These are phyloP conservation scores for Zaprionus taronus DNA, from an alignment of 1,140 invertebrate genomes.

Conservation along the genomic window DNA sequence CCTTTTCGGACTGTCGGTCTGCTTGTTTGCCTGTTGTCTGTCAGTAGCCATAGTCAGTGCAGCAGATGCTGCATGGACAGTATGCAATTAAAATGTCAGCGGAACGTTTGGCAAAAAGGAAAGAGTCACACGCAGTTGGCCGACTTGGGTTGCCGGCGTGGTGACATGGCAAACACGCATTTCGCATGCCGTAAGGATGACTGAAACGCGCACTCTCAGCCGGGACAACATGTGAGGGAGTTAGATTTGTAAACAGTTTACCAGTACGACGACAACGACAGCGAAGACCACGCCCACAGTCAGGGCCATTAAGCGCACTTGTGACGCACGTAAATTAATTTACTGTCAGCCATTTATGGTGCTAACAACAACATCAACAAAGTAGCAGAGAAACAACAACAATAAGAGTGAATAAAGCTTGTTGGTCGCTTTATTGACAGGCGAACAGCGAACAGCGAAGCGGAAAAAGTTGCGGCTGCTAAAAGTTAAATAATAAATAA, in stretches of 20 bases:
- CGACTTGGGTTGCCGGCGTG: not conserved
- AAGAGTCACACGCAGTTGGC: slow-evolving; percentile 1
- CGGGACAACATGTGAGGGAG: slow-evolving; percentile 37
- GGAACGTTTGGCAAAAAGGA: slow-evolving; percentile 46
- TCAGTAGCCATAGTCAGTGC: slow-evolving; percentile 16
- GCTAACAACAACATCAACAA: slow-evolving; percentile 31
- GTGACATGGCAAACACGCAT: slow-evolving; percentile 61
- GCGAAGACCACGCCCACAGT: slow-evolving; percentile 42
- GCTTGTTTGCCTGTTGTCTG: slow-evolving; percentile 13
- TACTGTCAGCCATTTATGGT: slow-evolving; percentile 73
- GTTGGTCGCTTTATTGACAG: slow-evolving; percentile 70
- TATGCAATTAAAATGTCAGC: slow-evolving; percentile 80
- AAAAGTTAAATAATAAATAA: slow-evolving; percentile 81
- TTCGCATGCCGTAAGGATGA: slow-evolving; percentile 55
- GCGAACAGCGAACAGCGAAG: slow-evolving; percentile 35
- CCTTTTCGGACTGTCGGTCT: slow-evolving; percentile 7
- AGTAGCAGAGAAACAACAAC: slow-evolving; percentile 5
- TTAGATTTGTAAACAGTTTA: slow-evolving; percentile 49
- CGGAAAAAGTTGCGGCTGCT: slow-evolving; percentile 61
- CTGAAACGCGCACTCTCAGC: slow-evolving; percentile 17
- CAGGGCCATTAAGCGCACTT: slow-evolving; percentile 70
- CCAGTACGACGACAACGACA: slow-evolving; percentile 26
- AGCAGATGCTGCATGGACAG: slow-evolving; percentile 52
- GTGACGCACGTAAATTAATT: slow-evolving; percentile 80
- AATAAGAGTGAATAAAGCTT: slow-evolving; percentile 41